Percentiles rank a stretch among this genome's conserved stretches.
phyloP scores from a whole-genome alignment of 2,797 vertebrate species.

The Aselliscus stoliczkanus region DNA sequence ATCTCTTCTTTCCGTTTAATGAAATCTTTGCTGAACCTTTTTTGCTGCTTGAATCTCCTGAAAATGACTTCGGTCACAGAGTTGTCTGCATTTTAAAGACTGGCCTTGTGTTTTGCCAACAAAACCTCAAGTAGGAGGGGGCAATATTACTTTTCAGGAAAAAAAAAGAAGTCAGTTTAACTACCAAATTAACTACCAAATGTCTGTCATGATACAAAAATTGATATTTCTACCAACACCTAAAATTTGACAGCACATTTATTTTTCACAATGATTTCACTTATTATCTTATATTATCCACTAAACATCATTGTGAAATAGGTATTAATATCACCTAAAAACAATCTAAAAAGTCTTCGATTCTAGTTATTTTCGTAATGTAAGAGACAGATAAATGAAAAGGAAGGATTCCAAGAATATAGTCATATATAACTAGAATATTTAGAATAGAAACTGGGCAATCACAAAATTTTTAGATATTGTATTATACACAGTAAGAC shows the following conservation, averaged over 20 bases:
- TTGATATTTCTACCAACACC: not conserved
- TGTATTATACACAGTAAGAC: not conserved
- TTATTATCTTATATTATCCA: not conserved
- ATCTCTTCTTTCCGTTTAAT: not conserved
- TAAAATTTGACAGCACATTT: not conserved
- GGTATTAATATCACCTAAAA: not conserved
- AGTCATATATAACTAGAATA: not conserved
- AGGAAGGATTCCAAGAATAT: not conserved
- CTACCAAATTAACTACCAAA: not conserved
- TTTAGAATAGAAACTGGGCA: not conserved
- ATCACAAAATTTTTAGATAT: not conserved
- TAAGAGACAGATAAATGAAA: not conserved
- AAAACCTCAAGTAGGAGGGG: not conserved
- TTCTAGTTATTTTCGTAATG: not conserved
- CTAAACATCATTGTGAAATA: not conserved
- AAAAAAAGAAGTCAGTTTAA: not conserved
- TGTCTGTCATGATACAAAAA: not conserved
- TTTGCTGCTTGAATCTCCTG: not conserved
- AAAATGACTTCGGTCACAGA: not conserved
- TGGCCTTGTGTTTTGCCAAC: not conserved
- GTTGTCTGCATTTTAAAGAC: not conserved
- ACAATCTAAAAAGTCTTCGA: not conserved
- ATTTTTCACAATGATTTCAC: constrained; percentile 5
- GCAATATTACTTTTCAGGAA: not conserved
- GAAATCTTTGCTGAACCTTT: not conserved